Conservation (phyloP, 2,113 vertebrate genomes). For the Myotis yumanensis region DNA sequence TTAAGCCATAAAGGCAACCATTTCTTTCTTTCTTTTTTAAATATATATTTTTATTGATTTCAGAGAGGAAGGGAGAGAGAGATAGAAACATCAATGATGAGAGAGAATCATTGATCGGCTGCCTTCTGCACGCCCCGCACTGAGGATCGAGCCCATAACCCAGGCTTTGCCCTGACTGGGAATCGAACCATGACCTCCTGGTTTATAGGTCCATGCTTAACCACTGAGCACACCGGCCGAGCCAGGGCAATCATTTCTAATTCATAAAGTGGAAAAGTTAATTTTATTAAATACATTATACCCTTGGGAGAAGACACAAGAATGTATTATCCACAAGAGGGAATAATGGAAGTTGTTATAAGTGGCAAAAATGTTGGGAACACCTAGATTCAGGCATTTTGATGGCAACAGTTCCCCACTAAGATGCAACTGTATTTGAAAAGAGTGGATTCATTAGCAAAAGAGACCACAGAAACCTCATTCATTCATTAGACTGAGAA, state of each 20-base stretch:
- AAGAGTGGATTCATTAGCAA: background rate
- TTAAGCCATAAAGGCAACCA: background rate
- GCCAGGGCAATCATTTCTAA: background rate
- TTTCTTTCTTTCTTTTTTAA: background rate
- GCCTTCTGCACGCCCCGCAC: too few relatives aligned
- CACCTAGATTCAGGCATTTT: background rate
- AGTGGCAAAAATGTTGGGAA: background rate
- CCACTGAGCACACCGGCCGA: too few relatives aligned
- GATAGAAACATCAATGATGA: too few relatives aligned
- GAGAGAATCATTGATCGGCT: too few relatives aligned
- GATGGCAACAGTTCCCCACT: background rate
- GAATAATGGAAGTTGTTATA: background rate
- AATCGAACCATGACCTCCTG: too few relatives aligned
- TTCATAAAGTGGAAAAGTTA: background rate
- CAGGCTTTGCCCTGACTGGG: too few relatives aligned
- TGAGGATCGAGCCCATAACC: too few relatives aligned
- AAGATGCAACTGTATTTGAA: background rate
- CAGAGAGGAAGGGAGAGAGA: too few relatives aligned
- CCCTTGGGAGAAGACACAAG: background rate
- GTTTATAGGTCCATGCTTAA: too few relatives aligned
- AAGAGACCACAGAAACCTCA: background rate
- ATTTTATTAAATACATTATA: conserved; percentile 30
- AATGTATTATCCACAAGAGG: background rate
- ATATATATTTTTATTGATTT: too few relatives aligned
- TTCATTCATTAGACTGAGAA: background rate